phyloP scores from a whole-genome alignment of 30 jellyfish, hydroid and myxozoan genomes.

The Hydra vulgaris region DNA sequence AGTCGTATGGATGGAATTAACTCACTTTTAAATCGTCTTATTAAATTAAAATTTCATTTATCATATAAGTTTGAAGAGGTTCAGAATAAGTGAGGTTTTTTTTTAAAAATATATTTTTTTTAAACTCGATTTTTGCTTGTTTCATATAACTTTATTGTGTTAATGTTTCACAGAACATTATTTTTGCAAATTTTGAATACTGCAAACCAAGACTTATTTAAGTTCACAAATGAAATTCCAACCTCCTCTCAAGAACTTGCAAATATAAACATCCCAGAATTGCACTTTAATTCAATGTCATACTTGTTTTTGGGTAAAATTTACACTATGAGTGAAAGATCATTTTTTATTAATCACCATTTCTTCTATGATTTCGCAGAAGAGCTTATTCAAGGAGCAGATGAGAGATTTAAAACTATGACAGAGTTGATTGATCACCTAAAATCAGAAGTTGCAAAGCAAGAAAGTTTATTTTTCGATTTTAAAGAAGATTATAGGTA shows the following conservation, averaged over 20 bases:
- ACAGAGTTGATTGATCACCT: neutral
- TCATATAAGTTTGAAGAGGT: neutral
- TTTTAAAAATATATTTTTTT: neutral
- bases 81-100: neutral
- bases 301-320: constrained; percentile 12
- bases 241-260: constrained; percentile 16
- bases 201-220: neutral
- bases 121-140: neutral
- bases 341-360: constrained; percentile 2
- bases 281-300: neutral
- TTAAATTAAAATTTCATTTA: neutral
- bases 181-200: neutral
- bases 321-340: constrained; percentile 3
- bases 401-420: neutral
- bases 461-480: neutral
- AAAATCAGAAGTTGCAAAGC: neutral
- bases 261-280: constrained; percentile 6
- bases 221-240: constrained; percentile 6
- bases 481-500: constrained; percentile 13
- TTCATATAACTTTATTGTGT: neutral
- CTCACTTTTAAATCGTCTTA: neutral
- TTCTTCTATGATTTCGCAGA: constrained; percentile 21
- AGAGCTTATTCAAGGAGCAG: constrained; percentile 8
- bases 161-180: neutral
- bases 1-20: neutral